phyloP scores from a whole-genome alignment of 2,113 vertebrate genomes.

The Gadus macrocephalus region DNA sequence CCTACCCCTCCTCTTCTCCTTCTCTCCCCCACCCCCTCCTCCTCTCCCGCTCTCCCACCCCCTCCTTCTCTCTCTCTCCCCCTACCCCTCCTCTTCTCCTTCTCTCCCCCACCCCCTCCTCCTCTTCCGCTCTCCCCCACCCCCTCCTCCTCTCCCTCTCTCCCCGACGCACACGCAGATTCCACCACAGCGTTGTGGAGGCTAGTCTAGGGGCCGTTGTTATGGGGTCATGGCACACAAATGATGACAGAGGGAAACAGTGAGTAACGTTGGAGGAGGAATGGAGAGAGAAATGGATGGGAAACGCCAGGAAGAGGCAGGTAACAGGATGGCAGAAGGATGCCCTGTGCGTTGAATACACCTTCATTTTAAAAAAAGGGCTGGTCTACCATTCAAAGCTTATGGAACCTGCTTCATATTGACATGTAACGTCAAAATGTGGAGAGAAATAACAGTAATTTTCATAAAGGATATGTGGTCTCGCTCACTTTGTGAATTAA shows the following conservation, averaged over 20 bases:
- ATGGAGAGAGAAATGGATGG: background rate
- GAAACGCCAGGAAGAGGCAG: background rate
- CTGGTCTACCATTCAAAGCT: too few relatives aligned
- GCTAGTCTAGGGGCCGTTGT: conserved; percentile 52
- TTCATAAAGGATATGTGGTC: too few relatives aligned
- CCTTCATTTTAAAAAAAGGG: too few relatives aligned
- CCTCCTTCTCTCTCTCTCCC: too few relatives aligned
- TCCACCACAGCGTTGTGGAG: background rate
- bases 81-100: conserved; percentile 17
- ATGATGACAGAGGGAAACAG: conserved; percentile 43
- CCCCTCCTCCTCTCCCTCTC: conserved; percentile 36
- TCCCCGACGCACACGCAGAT: background rate
- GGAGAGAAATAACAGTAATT: too few relatives aligned
- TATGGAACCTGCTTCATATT: too few relatives aligned
- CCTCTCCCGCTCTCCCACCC: too few relatives aligned
- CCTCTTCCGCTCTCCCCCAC: background rate
- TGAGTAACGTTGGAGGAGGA: conserved; percentile 11
- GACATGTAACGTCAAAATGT: too few relatives aligned
- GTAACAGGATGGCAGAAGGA: background rate
- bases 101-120: background rate
- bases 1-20: conserved; percentile 5
- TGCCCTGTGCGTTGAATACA: too few relatives aligned
- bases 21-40: too few relatives aligned
- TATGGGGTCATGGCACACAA: conserved; percentile 26
- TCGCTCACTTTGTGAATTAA: too few relatives aligned